phyloP scores from a whole-genome alignment of 2,888 invertebrate genomes.

The Macrophya alboannulata region DNA sequence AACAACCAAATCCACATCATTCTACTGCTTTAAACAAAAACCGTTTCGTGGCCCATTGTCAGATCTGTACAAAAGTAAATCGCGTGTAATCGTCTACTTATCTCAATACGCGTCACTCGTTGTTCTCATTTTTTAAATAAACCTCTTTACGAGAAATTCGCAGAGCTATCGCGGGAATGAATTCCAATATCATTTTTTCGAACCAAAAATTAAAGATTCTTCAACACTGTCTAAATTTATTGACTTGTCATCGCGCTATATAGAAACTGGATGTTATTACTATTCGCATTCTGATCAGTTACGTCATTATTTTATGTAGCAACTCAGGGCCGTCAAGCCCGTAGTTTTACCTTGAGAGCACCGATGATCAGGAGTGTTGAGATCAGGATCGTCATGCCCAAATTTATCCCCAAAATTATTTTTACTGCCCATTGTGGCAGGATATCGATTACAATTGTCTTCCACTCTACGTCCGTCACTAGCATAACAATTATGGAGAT shows the following conservation, averaged over 20 bases:
- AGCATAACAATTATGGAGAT: slow-evolving; percentile 87
- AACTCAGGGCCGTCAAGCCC: slow-evolving; percentile 39
- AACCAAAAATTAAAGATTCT: neutral
- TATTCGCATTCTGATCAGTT: slow-evolving; percentile 33
- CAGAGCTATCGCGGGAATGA: neutral
- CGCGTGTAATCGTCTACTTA: too few species aligned
- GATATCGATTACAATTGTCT: slow-evolving; percentile 90
- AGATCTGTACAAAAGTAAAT: neutral
- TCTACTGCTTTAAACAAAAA: neutral
- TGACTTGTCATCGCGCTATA: neutral
- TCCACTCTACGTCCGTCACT: slow-evolving; percentile 86
- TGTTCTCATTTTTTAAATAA: neutral
- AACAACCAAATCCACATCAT: neutral
- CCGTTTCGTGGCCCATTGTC: neutral
- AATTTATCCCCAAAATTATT: slow-evolving; percentile 90
- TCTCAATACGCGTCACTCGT: neutral
- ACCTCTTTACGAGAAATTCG: neutral
- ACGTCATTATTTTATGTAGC: slow-evolving; percentile 31
- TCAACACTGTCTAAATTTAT: neutral
- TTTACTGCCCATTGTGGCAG: slow-evolving; percentile 87
- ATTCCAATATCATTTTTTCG: neutral
- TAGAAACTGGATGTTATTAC: neutral
- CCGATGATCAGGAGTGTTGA: slow-evolving; percentile 89
- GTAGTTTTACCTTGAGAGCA: slow-evolving; percentile 85
- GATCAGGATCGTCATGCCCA: slow-evolving; percentile 92